Evolutionary conservation across 2,113 vertebrate species (phyloP), one percentile per base, ranked within the genome.

Genomic region (Progne subis): DNA sequence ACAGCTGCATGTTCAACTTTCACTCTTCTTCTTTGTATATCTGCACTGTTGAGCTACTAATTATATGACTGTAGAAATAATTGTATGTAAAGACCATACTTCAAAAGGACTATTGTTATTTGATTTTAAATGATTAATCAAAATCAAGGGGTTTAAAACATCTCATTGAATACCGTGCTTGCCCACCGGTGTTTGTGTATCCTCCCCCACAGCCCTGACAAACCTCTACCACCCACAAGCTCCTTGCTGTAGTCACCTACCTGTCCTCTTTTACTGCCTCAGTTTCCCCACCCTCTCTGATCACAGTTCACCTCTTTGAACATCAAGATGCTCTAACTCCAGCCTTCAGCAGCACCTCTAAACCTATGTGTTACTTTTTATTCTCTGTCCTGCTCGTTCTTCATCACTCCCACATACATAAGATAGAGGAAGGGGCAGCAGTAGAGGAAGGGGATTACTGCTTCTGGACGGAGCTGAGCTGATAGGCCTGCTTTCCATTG

Each of bases 61-160:
- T 92, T 93, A 88, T 23, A 41, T 24, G 37, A 49, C 79, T 77
- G 25, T 21, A 82, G 67, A 90, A 92, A 90, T 87, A 90, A 92
- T 72, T 88, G n/a, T 71, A 15, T 80, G 24, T 28, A 86, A 88
- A 91, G 56, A 34, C 18, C 18, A 15, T 67, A 43, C 9, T 55
- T 84, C 79, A 83, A 92, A 92, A 68, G 14, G 15, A 78, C 7
- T 34, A 9, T 19, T 37, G 37, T 56, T 86, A 64, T 55, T 83
- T 70, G 44, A 81, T 86, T 83, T 67, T 9, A 43, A 93, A 67
- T 43, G 0, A 74, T 74, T 59, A 63, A 63, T 67, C 39, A 88
- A 92, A 90, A 67, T 11, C 56, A 8, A 67, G 5, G 3, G 14
- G 2, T 28, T 86, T 88, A 67, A 92, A 88, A 70, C 43, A 74